A percentile compares a stretch with the other conserved stretches of the same genome.
These are phyloP conservation scores for Microchrysa polita DNA, from an alignment of 2,888 invertebrate species.

Conservation along the genomic window DNA sequence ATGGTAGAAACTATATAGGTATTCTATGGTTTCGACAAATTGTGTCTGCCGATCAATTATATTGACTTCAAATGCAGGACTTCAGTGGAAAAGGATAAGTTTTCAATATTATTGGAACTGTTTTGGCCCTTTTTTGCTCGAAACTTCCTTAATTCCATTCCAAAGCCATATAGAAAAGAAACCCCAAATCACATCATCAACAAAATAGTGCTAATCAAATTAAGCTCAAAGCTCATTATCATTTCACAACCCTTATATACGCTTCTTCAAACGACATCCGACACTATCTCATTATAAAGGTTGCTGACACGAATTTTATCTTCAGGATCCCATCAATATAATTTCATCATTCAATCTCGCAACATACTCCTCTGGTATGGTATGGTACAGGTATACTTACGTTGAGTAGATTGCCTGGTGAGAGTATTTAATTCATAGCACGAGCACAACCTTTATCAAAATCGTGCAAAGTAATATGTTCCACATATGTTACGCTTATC, in stretches of 20 bases:
- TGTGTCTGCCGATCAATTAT: no score
- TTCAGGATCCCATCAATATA: constrained; percentile 46
- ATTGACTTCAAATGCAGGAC: no score
- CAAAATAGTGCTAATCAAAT: constrained; percentile 41
- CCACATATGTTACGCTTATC: neutral
- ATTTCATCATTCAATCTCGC: constrained; percentile 49
- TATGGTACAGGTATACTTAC: no score
- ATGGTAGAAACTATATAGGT: no score
- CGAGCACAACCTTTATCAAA: constrained; percentile 25
- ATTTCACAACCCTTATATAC: constrained; percentile 14
- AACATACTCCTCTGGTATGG: no score
- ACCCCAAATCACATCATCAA: neutral
- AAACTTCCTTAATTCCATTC: no score
- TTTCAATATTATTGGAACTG: no score
- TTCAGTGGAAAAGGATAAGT: no score
- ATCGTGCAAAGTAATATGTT: constrained; percentile 5
- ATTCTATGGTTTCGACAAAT: no score
- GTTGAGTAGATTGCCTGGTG: constrained; percentile 6
- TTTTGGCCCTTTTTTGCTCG: no score
- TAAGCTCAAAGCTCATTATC: constrained; percentile 45
- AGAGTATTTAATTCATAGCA: constrained; percentile 26
- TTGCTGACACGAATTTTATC: constrained; percentile 46
- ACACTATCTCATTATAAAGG: constrained; percentile 45
- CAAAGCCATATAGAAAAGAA: no score
- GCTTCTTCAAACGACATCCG: constrained; percentile 7